Evolutionary conservation across 2,888 invertebrate species (phyloP).

Genomic region (Papilio protenor): DNA sequence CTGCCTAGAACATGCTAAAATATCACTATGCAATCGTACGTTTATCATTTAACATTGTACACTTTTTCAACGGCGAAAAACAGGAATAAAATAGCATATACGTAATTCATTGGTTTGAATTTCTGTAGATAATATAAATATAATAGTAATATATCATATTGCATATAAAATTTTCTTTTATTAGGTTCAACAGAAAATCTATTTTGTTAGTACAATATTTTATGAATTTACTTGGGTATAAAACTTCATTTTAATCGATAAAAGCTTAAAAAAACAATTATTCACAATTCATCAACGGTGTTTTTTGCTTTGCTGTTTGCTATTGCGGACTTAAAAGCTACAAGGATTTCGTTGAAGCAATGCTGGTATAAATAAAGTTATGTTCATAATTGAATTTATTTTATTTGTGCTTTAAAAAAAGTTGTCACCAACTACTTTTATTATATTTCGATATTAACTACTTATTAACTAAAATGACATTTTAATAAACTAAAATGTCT

Average conservation of each 20-base stretch:
- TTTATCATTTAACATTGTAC: not conserved
- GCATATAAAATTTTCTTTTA: not conserved
- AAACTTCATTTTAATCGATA: not conserved
- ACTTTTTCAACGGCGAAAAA: not conserved
- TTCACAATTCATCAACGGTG: not conserved
- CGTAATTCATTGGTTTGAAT: not conserved
- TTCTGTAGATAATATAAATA: not conserved
- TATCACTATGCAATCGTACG: not conserved
- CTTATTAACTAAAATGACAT: not conserved
- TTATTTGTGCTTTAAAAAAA: not conserved
- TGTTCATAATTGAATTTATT: not conserved
- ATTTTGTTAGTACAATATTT: not conserved
- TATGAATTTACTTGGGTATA: not conserved
- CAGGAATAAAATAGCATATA: not conserved
- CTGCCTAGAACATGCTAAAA: constrained; percentile 20
- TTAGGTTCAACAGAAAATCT: not conserved
- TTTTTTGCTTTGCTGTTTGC: not conserved
- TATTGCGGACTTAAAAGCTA: not conserved
- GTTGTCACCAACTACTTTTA: not conserved
- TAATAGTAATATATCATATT: not conserved
- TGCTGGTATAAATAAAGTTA: not conserved
- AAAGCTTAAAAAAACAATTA: not conserved
- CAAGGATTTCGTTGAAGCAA: not conserved
- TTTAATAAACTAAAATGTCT: not conserved
- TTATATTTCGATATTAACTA: not conserved